Evolutionary conservation across 2,888 invertebrate genomes (phyloP), one percentile per base, ranked within the genome.

Genomic region (Neria commutata): DNA sequence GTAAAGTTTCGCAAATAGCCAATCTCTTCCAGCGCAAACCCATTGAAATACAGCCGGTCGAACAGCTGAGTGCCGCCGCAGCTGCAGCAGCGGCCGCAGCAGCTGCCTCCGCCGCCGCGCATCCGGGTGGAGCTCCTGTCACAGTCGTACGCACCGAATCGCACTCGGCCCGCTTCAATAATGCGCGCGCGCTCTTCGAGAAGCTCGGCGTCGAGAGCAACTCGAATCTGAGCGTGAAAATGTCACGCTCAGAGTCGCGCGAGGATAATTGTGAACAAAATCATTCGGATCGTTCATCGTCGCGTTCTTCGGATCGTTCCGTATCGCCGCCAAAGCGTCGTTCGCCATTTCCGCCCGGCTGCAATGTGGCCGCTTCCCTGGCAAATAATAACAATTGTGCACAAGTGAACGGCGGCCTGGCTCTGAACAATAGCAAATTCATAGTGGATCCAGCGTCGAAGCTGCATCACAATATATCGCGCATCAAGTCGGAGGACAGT

Each of bases 1-100:
- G 92, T 82, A 94, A 94, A 85, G 94, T 94, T 75, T 93, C 93
- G 65, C 92, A 94, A 84, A 94, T 94, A 69, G 94, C 94, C 61
- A 93, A 93, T 82, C 91, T 93, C 79, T 94, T 94, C 83, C 93
- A 94, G 84, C 88, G 87, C 67, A 88, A 88, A 84, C 83, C 82
- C 19, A 86, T 87, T 68, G 87, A 82, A 64, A 77, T 80, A 25
- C 81, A 79, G 64, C 80, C 80, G 1, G 80, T 80, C 48, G 79
- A 80, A 61, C 77, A 79, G 57, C 57, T 77, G 37, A 79, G 70
- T 45, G 77, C 78, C 50, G 75, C 78, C n/a, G 74, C 78, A 25
- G 79, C 77, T 3, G 74, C 75, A 3, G 70, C 73, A 17, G 62
- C 70, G 29, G 69, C 69, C 42, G 67, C 70, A 5, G 66, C 70